phyloP scores from a whole-genome alignment of 2,797 vertebrate species.

The Poecilia velifera region DNA sequence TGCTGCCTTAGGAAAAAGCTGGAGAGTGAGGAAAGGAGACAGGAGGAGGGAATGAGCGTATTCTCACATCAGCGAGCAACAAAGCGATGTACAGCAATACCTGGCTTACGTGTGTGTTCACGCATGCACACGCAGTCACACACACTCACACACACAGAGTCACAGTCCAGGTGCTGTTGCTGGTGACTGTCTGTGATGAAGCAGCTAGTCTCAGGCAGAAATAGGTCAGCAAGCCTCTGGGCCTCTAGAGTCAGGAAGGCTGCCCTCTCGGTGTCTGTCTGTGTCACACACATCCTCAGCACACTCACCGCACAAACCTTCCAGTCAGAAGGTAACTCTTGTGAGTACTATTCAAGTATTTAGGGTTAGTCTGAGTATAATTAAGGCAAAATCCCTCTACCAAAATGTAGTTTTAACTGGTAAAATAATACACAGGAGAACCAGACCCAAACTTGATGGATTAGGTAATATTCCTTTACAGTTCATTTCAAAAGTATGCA shows the following conservation, averaged over 20 bases:
- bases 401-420: not conserved
- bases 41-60: conserved; percentile 48
- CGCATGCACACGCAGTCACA: conserved; percentile 14
- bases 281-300: not conserved
- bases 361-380: not conserved
- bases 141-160: conserved; percentile 14
- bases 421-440: not conserved
- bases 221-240: conserved; percentile 73
- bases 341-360: not conserved
- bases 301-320: conserved; percentile 11
- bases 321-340: conserved; percentile 2
- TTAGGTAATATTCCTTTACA: too few relatives aligned
- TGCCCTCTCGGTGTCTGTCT: conserved; percentile 40
- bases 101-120: conserved; percentile 27
- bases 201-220: conserved; percentile 70
- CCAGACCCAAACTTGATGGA: too few relatives aligned
- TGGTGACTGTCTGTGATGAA: conserved; percentile 71
- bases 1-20: conserved; percentile 53
- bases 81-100: conserved; percentile 58
- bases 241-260: conserved; percentile 52
- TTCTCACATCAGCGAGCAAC: conserved; percentile 44
- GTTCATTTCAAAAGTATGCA: too few relatives aligned
- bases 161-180: conserved; percentile 65
- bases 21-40: conserved; percentile 34
- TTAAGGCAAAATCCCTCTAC: not conserved